Conservation (phyloP, 2,888 invertebrate species). For the Eilema sororculum region DNA sequence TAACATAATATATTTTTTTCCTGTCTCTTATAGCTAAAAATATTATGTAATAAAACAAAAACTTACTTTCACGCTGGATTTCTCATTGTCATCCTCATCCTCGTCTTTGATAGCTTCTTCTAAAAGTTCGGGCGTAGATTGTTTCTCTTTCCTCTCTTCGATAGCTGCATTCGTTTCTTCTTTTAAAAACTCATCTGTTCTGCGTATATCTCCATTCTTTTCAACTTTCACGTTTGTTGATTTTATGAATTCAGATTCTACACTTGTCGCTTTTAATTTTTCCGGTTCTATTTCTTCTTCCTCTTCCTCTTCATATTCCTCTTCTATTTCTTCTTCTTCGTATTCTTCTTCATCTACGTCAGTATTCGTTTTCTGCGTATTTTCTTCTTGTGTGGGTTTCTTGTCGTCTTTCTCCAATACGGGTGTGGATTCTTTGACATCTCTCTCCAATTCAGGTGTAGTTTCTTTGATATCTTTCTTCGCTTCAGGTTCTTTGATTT, state of each 20-base stretch:
- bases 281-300: constrained; percentile 34
- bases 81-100: constrained; percentile 60
- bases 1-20: background rate
- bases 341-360: constrained; percentile 10
- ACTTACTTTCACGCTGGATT: constrained; percentile 80
- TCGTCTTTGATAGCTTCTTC: constrained; percentile 75
- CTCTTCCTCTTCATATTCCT: constrained; percentile 26
- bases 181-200: constrained; percentile 70
- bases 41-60: background rate
- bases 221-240: constrained; percentile 53
- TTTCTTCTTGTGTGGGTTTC: constrained; percentile 22
- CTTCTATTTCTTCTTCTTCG: constrained; percentile 6
- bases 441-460: constrained; percentile 25
- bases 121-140: constrained; percentile 71
- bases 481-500: constrained; percentile 20
- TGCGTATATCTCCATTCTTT: constrained; percentile 61
- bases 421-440: constrained; percentile 23
- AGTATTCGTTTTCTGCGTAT: constrained; percentile 3
- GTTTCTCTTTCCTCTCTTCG: constrained; percentile 61
- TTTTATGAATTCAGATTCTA: constrained; percentile 45
- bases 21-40: background rate
- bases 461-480: constrained; percentile 23
- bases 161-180: constrained; percentile 56
- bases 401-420: constrained; percentile 26
- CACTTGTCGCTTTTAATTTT: constrained; percentile 15